Base-by-base conservation (phyloP, 2,888 invertebrate species). In the Leucozona laternaria region DNA sequence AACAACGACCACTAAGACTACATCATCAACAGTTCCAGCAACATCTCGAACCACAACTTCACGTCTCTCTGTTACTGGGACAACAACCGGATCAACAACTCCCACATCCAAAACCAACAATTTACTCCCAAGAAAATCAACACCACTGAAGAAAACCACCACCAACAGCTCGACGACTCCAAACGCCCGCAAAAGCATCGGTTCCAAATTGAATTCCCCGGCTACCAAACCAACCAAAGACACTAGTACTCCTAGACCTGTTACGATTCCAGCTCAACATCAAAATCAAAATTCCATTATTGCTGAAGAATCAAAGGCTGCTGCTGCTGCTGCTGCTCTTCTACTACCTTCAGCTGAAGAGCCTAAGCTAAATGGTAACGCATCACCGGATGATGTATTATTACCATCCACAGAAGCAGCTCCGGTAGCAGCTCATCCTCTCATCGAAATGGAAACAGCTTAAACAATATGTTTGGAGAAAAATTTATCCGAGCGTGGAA, bases 181-280 rank as follows among this genome's bases (percentile, higher is more conserved):
- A 50, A 75, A 78, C 50, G 72, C 84, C 31, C 81, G 82, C 37
- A 86, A 82, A 45, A 86, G 77, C 57, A 72, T 85, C 73, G 85
- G 85, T 48, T 79, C 84, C 5, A 83, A 85, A 57, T 55, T 84
- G n/a, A 84, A 84, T 75, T 75, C 79, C 57, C 66, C 84, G 28
- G 84, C 80, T 73, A 70, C 78, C 6, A 86, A 86, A 82, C 78
- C 82, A 86, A 86, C 86, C 86, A 86, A 86, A 86, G 86, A 86
- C 78, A 82, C 81, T 79, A 72, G 81, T 62, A 82, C 79, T 45
- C 82, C 86, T 60, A 82, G 75, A 79, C 82, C 86, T 53, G 78
- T 79, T 64, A 78, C 78, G 25, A 82, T 71, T 58, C 73, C 78
- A 79, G 62, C 81, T 71, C 78, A 73, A 25, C 73, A 68, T 62